Percentiles rank a stretch among this genome's conserved stretches.
Conservation (phyloP, 2,113 vertebrate genomes). For the Xenopus tropicalis region DNA sequence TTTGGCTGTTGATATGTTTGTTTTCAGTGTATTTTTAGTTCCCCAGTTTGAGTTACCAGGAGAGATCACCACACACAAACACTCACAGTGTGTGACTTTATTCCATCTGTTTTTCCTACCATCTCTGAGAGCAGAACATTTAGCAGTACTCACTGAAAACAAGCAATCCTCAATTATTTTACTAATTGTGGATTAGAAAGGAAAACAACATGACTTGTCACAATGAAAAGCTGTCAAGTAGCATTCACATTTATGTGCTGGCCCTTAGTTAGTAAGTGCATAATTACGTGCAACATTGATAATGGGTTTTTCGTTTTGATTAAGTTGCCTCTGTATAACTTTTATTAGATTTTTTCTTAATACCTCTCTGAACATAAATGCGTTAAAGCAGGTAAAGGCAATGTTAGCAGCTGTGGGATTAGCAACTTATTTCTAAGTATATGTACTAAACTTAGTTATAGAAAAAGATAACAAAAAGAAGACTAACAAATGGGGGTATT, state of each 20-base stretch:
- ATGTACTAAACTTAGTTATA: too few relatives aligned
- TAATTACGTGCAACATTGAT: constrained; percentile 1
- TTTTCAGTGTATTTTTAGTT: constrained; percentile 34
- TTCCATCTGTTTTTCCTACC: constrained; percentile 27
- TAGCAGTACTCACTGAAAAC: constrained; percentile 24
- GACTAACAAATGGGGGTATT: too few relatives aligned
- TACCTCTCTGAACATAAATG: too few relatives aligned
- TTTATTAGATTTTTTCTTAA: not conserved
- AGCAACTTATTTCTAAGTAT: too few relatives aligned
- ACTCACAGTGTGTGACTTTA: constrained; percentile 37
- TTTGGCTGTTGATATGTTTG: constrained; percentile 30
- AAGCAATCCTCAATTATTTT: constrained; percentile 33
- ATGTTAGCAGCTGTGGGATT: too few relatives aligned
- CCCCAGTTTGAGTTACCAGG: constrained; percentile 26
- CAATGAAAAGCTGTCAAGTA: not conserved
- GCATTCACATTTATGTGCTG: constrained; percentile 25
- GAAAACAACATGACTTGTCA: constrained; percentile 29
- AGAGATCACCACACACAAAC: constrained; percentile 27
- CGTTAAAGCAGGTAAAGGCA: too few relatives aligned
- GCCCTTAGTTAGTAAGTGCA: constrained; percentile 5
- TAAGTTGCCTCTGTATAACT: not conserved
- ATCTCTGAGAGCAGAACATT: constrained; percentile 31
- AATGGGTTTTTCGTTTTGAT: not conserved
- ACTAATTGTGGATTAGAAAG: constrained; percentile 27
- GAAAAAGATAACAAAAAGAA: too few relatives aligned